These are phyloP conservation scores for Ceriagrion tenellum DNA, from an alignment of 2,888 invertebrate species.

Conservation along the genomic window DNA sequence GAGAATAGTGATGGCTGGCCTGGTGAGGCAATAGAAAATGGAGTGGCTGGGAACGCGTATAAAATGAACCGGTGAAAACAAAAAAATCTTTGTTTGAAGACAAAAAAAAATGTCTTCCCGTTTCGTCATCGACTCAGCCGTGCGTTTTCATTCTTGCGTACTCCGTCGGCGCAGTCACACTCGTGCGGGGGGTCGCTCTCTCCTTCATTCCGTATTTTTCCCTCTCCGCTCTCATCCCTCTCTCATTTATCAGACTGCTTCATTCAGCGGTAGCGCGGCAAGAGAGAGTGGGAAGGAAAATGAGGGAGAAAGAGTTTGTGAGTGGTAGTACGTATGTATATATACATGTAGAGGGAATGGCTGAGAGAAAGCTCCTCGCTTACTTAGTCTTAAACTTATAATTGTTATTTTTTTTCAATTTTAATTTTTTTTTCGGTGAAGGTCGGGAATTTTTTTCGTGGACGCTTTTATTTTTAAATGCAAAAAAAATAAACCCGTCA, in stretches of 20 bases:
- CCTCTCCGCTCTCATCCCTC: not conserved
- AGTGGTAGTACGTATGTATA: too few species aligned
- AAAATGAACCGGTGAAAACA: too few species aligned
- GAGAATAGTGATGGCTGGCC: not conserved
- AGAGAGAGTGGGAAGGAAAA: not conserved
- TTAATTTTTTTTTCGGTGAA: not conserved
- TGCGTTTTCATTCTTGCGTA: not conserved
- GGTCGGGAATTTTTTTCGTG: not conserved
- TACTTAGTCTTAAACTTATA: not conserved
- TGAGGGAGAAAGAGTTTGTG: not conserved
- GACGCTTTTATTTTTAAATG: not conserved
- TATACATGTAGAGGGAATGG: too few species aligned
- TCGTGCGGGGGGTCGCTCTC: not conserved
- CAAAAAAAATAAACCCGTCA: not conserved
- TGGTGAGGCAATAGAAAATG: not conserved
- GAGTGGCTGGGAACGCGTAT: not conserved
- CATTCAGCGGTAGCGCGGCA: not conserved
- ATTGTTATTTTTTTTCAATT: not conserved
- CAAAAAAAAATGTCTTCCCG: not conserved
- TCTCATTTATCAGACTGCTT: constrained; percentile 26
- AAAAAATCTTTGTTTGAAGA: too few species aligned
- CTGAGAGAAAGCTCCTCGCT: not conserved
- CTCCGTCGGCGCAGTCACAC: not conserved
- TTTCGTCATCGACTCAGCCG: not conserved
- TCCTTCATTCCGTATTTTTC: not conserved